Conservation (phyloP, 1,140 invertebrate genomes). For the Penaeus chinensis region DNA sequence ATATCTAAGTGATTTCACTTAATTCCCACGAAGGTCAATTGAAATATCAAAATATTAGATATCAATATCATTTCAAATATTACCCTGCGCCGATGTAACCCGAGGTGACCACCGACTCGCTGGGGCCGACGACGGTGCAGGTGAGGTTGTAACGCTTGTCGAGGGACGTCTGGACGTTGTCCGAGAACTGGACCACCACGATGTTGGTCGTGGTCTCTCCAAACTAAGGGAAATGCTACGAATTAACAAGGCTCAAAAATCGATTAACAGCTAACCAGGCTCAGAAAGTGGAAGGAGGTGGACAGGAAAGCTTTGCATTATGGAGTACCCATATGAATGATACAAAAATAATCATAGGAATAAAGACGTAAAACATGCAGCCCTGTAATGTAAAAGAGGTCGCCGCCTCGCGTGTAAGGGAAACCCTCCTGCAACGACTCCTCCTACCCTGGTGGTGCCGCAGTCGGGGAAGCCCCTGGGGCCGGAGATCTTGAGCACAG, state of each 20-base stretch:
- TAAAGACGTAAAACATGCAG: neutral
- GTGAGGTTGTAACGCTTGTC: conserved; percentile 94
- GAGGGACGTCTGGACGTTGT: conserved; percentile 89
- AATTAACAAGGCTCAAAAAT: neutral
- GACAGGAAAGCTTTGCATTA: conserved; percentile 17
- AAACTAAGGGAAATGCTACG: conserved; percentile 69
- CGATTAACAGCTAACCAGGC: neutral
- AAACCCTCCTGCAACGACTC: neutral
- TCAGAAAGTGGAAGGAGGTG: neutral
- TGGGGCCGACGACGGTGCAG: conserved; percentile 88
- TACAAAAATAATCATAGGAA: too few relatives aligned
- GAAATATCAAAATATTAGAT: too few relatives aligned
- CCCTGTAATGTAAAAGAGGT: neutral
- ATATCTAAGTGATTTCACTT: too few relatives aligned
- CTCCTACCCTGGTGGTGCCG: conserved; percentile 81
- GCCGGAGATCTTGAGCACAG: conserved; percentile 85
- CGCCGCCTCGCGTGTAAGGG: too few relatives aligned
- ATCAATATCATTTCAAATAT: conserved; percentile 61
- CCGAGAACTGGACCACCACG: conserved; percentile 92
- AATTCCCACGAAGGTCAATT: neutral
- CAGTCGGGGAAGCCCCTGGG: conserved; percentile 91
- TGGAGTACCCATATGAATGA: neutral
- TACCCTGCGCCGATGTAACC: conserved; percentile 93
- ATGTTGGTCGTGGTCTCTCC: conserved; percentile 94
- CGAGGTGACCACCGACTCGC: conserved; percentile 91